Evolutionary conservation across 2,797 vertebrate genomes (phyloP), one percentile per base, ranked within the genome.

Genomic region (Rhynchotus rufescens): DNA sequence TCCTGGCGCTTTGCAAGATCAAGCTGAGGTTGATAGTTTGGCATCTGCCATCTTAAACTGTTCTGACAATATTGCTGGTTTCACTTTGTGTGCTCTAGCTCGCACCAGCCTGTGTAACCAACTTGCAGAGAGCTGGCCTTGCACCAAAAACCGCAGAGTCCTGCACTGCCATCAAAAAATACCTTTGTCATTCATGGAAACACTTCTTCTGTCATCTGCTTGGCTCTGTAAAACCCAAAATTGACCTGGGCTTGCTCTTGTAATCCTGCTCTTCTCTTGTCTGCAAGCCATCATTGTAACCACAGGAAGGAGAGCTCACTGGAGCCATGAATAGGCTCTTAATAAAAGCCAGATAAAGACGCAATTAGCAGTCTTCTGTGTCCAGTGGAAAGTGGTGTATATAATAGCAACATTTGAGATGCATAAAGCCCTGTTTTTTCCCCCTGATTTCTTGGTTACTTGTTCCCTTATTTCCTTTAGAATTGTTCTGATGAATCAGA

Each of bases 391-490:
- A 91, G 83, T 90, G 40, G 42, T 65, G 36, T 60, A 34, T 89
- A 95, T 78, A 94, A 93, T 82, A 86, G 89, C 36, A 94, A 80
- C 77, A 68, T 82, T 84, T 93, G 85, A 88, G 77, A 81, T 86
- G 38, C 59, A 51, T 76, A 84, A 83, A 90, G 65, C 80, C 76
- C 89, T 88, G 66, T 89, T 28, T 73, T 73, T 65, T 56, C 17
- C 26, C 21, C 51, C 32, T 64, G 36, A 61, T 56, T 51, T 22
- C 40, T 21, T 72, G n/a, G 45, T 40, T 52, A 34, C 25, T 40
- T 44, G 49, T 49, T n/a, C 57, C 71, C 80, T 91, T 91, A 67
- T 95, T 94, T 94, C 87, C 92, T 91, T 89, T 62, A 88, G 66
- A 71, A 74, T 88, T 92, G 76, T 91, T 90, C 87, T 72, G 75